Evolutionary conservation across 2,888 invertebrate genomes (phyloP).

Genomic region (Hymenopus coronatus): DNA sequence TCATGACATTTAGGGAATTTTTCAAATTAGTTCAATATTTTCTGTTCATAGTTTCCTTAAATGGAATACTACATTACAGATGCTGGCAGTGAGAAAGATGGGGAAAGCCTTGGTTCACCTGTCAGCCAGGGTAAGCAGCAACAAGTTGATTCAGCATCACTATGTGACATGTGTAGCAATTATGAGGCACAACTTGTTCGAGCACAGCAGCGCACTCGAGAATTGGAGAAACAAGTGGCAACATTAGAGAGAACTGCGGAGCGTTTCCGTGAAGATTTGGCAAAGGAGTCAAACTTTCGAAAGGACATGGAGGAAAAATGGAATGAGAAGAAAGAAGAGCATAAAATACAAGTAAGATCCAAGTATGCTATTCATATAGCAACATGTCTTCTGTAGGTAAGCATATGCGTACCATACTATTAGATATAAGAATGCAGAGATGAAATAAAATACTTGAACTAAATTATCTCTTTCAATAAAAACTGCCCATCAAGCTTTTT

Average conservation of each 20-base stretch:
- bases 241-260: conserved; percentile 53
- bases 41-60: not conserved
- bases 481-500: too few species aligned
- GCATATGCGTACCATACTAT: too few species aligned
- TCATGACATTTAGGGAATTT: not conserved
- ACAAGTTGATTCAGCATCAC: not conserved
- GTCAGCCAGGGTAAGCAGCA: conserved; percentile 16
- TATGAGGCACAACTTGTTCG: conserved; percentile 80
- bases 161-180: conserved; percentile 85
- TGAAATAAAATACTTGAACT: too few species aligned
- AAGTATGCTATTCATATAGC: not conserved
- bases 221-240: conserved; percentile 42
- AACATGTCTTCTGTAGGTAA: too few species aligned
- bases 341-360: conserved; percentile 59
- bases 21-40: not conserved
- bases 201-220: conserved; percentile 60
- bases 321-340: conserved; percentile 71
- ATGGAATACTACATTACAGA: not conserved
- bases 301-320: conserved; percentile 76
- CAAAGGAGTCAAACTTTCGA: conserved; percentile 69
- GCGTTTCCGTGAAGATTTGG: conserved; percentile 61
- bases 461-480: too few species aligned
- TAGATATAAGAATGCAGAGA: too few species aligned
- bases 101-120: conserved; percentile 20
- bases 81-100: not conserved